A percentile compares a stretch with the other conserved stretches of the same genome.
phyloP scores from a whole-genome alignment of 1,140 invertebrate species.

The Meloidogyne hapla region DNA sequence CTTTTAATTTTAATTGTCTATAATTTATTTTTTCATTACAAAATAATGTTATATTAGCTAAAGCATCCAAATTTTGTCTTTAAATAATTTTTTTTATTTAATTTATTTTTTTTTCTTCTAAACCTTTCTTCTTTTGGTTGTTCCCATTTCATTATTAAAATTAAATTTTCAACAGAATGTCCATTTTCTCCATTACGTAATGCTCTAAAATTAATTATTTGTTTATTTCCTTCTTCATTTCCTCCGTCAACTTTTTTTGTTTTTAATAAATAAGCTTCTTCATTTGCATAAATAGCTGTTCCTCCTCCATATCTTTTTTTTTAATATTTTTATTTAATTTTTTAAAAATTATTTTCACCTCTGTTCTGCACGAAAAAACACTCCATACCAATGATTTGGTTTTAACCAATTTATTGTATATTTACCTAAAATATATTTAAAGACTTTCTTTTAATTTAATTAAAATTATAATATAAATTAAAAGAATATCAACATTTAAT shows the following conservation, averaged over 20 bases:
- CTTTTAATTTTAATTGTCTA: slow-evolving; percentile 46
- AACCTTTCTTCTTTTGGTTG: slow-evolving; percentile 49
- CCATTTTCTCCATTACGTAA: slow-evolving; percentile 31
- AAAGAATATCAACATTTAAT: too few species aligned
- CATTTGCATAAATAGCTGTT: slow-evolving; percentile 40
- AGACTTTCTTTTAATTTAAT: too few species aligned
- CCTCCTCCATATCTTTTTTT: slow-evolving; percentile 16
- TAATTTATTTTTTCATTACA: slow-evolving; percentile 54
- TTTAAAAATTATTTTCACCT: slow-evolving; percentile 27
- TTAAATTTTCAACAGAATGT: slow-evolving; percentile 50
- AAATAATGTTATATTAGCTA: slow-evolving; percentile 54
- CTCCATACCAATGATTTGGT: slow-evolving; percentile 58
- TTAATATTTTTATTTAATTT: slow-evolving; percentile 1
- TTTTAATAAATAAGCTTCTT: slow-evolving; percentile 49
- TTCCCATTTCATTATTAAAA: slow-evolving; percentile 48
- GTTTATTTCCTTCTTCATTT: slow-evolving; percentile 24
- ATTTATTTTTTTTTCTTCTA: too few species aligned
- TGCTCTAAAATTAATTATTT: slow-evolving; percentile 22
- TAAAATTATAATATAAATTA: background rate
- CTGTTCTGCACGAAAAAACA: slow-evolving; percentile 51
- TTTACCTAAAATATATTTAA: slow-evolving; percentile 56
- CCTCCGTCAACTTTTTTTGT: slow-evolving; percentile 43
- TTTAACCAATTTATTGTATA: slow-evolving; percentile 60
- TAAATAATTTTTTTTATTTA: slow-evolving; percentile 22
- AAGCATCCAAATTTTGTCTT: slow-evolving; percentile 48